These are phyloP conservation scores for Malurus leucopterus DNA, from an alignment of 2,797 vertebrate genomes.

Conservation along the genomic window DNA sequence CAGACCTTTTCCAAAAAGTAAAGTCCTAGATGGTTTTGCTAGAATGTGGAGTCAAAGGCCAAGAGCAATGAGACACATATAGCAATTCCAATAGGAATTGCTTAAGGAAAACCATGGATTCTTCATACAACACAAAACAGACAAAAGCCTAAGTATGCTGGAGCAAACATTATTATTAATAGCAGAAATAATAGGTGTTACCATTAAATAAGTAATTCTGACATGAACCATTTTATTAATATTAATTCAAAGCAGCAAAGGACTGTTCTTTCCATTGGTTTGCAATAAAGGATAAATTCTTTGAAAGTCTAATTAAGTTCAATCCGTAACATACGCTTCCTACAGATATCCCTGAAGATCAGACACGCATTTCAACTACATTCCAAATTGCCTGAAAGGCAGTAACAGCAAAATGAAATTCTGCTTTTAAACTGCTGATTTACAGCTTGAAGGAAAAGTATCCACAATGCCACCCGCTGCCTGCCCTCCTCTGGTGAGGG, in stretches of 20 bases:
- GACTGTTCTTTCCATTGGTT: neutral
- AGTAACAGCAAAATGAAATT: neutral
- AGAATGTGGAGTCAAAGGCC: neutral
- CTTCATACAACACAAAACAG: neutral
- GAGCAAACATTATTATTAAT: neutral
- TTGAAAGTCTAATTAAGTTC: neutral
- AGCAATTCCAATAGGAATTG: neutral
- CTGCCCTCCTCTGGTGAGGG: neutral
- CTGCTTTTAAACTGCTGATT: neutral
- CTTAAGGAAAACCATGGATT: neutral
- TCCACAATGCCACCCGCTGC: neutral
- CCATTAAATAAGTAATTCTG: neutral
- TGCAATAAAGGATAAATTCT: neutral
- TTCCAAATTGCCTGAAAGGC: neutral
- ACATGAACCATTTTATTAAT: neutral
- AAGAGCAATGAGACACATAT: neutral
- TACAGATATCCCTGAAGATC: neutral
- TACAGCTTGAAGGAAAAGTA: conserved; percentile 7
- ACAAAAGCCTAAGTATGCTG: neutral
- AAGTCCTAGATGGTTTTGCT: neutral
- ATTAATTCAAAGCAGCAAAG: neutral
- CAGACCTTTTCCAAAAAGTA: neutral
- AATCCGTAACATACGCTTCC: neutral
- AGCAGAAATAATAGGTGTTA: neutral
- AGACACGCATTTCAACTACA: neutral